A percentile compares a stretch with the other conserved stretches of the same genome.
Evolutionary conservation across 2,797 vertebrate species (phyloP).

Genomic region (Sebastes kiyomatsui): DNA sequence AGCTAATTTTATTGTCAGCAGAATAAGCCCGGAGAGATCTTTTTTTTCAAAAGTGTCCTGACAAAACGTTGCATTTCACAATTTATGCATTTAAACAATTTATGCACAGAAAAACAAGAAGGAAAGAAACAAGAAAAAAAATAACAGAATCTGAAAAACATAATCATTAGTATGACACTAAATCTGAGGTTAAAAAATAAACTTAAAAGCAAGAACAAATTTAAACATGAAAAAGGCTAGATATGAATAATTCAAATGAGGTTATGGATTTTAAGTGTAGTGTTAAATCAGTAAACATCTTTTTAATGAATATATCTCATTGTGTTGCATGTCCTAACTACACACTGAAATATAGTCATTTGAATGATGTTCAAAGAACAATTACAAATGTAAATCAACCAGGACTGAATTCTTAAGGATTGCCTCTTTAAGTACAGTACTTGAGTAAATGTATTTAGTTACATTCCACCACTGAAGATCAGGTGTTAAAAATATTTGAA

Average conservation of each 20-base stretch:
- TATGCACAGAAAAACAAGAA: not conserved
- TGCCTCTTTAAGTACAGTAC: too few species aligned
- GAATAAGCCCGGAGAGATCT: not conserved
- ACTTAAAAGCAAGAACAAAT: not conserved
- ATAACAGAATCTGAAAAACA: not conserved
- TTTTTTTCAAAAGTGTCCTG: not conserved
- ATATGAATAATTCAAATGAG: slow-evolving; percentile 4
- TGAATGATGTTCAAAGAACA: not conserved
- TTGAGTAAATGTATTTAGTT: too few species aligned
- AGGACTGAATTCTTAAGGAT: too few species aligned
- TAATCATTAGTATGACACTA: not conserved
- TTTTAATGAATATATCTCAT: not conserved
- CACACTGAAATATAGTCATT: not conserved
- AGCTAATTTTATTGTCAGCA: not conserved
- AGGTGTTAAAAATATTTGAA: too few species aligned
- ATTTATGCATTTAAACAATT: not conserved
- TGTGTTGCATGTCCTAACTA: not conserved
- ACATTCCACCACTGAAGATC: too few species aligned
- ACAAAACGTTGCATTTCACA: not conserved
- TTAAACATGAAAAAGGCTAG: not conserved
- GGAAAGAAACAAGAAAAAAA: not conserved
- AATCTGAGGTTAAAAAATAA: not conserved
- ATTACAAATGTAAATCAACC: too few species aligned
- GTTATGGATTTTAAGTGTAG: not conserved
- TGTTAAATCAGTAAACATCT: not conserved